phyloP scores from a whole-genome alignment of 2,113 vertebrate species.

The Cheirogaleus medius region DNA sequence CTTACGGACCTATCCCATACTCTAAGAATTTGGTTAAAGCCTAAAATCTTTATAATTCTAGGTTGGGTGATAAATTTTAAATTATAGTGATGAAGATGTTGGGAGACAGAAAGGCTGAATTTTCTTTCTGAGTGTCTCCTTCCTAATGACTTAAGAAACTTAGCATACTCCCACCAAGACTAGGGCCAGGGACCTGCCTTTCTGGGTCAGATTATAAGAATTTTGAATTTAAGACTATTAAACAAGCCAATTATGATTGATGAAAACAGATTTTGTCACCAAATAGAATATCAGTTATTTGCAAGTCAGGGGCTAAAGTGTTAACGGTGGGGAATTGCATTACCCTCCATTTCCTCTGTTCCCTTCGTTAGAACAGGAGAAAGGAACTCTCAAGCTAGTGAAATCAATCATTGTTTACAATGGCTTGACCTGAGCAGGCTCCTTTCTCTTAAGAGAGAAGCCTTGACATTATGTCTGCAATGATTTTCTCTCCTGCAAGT shows the following conservation, averaged over 20 bases:
- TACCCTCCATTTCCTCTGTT: not conserved
- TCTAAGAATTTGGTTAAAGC: not conserved
- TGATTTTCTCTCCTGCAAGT: constrained; percentile 6
- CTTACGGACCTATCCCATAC: not conserved
- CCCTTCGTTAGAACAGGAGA: not conserved
- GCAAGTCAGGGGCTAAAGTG: not conserved
- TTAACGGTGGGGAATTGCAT: not conserved
- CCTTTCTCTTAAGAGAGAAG: not conserved
- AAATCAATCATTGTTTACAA: not conserved
- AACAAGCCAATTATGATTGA: not conserved
- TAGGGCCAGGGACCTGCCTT: not conserved
- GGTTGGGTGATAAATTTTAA: not conserved
- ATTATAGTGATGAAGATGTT: not conserved
- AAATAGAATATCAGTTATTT: not conserved
- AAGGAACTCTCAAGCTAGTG: not conserved
- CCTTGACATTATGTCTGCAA: not conserved
- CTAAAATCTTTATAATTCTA: not conserved
- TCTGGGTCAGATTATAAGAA: not conserved
- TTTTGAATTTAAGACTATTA: not conserved
- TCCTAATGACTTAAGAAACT: not conserved
- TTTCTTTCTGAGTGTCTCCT: not conserved
- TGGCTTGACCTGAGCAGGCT: not conserved
- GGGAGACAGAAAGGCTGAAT: not conserved
- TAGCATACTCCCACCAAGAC: not conserved
- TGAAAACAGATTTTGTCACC: not conserved